Percentiles rank a stretch among this genome's conserved stretches.
phyloP scores from a whole-genome alignment of 2,113 vertebrate species.

The Scolopax mira region DNA sequence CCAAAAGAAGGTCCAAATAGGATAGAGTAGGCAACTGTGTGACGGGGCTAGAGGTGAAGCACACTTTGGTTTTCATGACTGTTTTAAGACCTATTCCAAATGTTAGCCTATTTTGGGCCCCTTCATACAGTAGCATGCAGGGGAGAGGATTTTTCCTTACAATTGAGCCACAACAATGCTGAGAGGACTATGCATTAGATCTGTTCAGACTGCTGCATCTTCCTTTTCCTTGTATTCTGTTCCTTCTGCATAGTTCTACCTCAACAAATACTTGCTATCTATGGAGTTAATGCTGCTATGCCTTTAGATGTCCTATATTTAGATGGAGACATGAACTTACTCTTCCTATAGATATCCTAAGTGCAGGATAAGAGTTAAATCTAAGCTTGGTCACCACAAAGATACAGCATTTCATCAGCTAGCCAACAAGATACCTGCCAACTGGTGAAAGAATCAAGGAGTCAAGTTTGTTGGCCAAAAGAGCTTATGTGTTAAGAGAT shows the following conservation, averaged over 20 bases:
- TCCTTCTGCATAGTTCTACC: neutral
- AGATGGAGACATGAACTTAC: neutral
- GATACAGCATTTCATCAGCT: neutral
- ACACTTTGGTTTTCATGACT: neutral
- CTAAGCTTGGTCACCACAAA: neutral
- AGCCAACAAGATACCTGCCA: neutral
- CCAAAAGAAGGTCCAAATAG: neutral
- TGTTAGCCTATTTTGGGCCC: neutral
- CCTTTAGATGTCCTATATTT: neutral
- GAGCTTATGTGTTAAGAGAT: neutral
- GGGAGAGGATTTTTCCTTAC: neutral
- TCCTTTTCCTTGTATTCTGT: neutral
- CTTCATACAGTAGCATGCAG: fast-evolving
- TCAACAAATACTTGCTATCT: neutral
- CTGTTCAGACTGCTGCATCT: neutral
- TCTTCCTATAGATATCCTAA: neutral
- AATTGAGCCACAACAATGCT: neutral
- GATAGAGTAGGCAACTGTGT: neutral
- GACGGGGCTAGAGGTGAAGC: neutral
- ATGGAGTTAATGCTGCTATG: neutral
- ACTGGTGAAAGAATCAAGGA: neutral
- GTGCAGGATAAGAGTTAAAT: neutral
- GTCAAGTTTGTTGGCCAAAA: neutral
- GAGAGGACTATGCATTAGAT: neutral
- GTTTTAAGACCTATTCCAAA: neutral